Conservation (phyloP, 1,140 invertebrate species). For the Chionoecetes opilio region DNA sequence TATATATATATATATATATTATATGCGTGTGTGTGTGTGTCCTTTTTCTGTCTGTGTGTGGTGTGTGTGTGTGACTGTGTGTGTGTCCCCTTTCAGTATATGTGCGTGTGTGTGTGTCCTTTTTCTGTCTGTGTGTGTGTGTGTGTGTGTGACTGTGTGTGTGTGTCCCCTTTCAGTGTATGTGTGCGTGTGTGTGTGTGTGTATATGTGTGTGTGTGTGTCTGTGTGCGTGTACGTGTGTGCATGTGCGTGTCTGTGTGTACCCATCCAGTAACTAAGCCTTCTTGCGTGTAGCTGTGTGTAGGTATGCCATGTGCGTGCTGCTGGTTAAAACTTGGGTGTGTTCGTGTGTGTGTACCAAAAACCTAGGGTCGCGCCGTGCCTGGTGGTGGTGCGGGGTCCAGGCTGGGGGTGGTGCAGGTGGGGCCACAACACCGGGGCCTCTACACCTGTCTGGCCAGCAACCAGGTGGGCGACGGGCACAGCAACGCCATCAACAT, state of each 20-base stretch:
- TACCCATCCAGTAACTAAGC: too few species aligned
- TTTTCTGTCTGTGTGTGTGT: neutral
- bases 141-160: neutral
- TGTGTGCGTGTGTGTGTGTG: neutral
- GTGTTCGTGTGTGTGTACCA: neutral
- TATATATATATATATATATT: neutral
- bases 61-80: conserved; percentile 3
- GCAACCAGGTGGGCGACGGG: conserved; percentile 50
- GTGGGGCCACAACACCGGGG: neutral
- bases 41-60: too few species aligned
- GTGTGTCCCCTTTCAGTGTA: too few species aligned
- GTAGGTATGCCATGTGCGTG: neutral
- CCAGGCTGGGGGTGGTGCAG: neutral
- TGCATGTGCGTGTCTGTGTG: conserved; percentile 5
- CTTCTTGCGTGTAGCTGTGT: neutral
- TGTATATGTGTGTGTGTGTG: neutral
- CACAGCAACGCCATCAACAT: conserved; percentile 51
- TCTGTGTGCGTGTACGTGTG: neutral
- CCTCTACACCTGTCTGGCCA: conserved; percentile 51
- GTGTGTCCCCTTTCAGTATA: neutral
- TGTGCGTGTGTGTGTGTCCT: too few species aligned
- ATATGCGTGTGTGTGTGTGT: conserved; percentile 1
- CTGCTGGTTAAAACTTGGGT: neutral
- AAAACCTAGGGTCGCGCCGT: neutral
- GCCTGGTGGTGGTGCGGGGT: neutral